phyloP scores from a whole-genome alignment of 2,797 vertebrate genomes.

The Ataeniobius toweri region DNA sequence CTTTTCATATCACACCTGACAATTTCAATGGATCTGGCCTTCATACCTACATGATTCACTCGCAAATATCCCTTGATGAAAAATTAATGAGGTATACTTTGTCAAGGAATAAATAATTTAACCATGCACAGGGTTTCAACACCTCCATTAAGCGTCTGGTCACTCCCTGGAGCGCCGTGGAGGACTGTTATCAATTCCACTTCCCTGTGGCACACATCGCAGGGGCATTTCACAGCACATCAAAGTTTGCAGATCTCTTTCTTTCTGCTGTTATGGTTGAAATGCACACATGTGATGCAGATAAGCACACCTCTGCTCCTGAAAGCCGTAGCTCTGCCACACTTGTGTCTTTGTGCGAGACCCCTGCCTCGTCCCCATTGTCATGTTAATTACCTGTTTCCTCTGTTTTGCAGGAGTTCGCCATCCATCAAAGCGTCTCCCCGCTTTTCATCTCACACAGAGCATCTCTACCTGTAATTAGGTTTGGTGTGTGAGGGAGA shows the following conservation, averaged over 20 bases:
- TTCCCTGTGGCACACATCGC: conserved; percentile 3
- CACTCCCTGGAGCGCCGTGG: conserved; percentile 51
- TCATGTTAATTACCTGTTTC: conserved; percentile 75
- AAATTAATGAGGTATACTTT: conserved; percentile 76
- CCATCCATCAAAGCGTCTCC: conserved; percentile 73
- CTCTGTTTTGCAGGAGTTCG: conserved; percentile 64
- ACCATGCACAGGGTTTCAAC: conserved; percentile 63
- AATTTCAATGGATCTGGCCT: conserved; percentile 47
- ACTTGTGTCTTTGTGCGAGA: conserved; percentile 69
- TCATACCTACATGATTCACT: conserved; percentile 59
- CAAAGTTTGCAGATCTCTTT: conserved; percentile 60
- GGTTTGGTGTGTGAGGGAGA: conserved; percentile 60
- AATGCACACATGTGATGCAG: conserved; percentile 13
- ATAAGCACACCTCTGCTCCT: conserved; percentile 48
- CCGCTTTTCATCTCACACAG: conserved; percentile 67
- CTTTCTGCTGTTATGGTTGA: conserved; percentile 50
- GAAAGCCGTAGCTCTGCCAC: conserved; percentile 26
- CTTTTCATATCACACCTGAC: conserved; percentile 26
- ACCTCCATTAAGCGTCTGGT: conserved; percentile 70
- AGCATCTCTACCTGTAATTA: conserved; percentile 76
- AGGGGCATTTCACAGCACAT: conserved; percentile 53
- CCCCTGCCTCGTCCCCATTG: conserved; percentile 65
- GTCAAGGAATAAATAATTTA: conserved; percentile 75
- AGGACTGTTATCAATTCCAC: conserved; percentile 41
- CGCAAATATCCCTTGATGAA: conserved; percentile 71